Base-by-base conservation (phyloP, 2,888 invertebrate species). In the Hartigia nigra region DNA sequence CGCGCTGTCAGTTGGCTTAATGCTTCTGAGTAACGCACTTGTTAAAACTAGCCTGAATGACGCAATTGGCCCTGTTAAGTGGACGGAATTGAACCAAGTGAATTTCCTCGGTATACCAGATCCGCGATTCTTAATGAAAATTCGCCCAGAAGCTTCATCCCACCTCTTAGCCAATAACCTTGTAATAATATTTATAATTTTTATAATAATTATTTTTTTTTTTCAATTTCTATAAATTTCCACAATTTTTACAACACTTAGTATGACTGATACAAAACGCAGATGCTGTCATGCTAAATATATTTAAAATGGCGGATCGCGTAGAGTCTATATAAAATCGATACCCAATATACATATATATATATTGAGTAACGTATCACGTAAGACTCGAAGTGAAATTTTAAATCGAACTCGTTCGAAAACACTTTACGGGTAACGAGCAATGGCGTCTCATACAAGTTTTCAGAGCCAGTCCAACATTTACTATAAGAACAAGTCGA, bases 1-100 rank as follows among this genome's bases (percentile, higher is more conserved):
- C 76, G 78, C 76, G 70, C 74, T 78, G 78, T 78, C 78, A 75
- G 78, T 76, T 79, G 34, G 39, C 75, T 76, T 78, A 74, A 78
- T 78, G 55, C 78, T 78, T 78, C 76, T 72, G 74, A 78, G 78
- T 74, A 78, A 72, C 55, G 69, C 76, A 76, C 35, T 55, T 39
- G 12, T 78, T 37, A 70, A 76, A 78, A 34, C 69, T 36, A 32
- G 23, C 34, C 37, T 35, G 74, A 74, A 79, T 79, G 78, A 79
- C 78, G 78, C 69, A 76, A 74, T 79, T 79, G 78, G 74, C 74
- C 78, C 31, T 12, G 12, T 76, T 74, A 79, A 79, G 76, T 76
- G 78, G 76, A 74, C 76, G 36, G 39, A 79, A 79, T 79, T 79
- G 76, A 79, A 79, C 74, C 78, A 34, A 35, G 34, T 74, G 76